These are phyloP conservation scores for Drosophila antonietae DNA, from an alignment of 2,888 invertebrate genomes.

Conservation along the genomic window DNA sequence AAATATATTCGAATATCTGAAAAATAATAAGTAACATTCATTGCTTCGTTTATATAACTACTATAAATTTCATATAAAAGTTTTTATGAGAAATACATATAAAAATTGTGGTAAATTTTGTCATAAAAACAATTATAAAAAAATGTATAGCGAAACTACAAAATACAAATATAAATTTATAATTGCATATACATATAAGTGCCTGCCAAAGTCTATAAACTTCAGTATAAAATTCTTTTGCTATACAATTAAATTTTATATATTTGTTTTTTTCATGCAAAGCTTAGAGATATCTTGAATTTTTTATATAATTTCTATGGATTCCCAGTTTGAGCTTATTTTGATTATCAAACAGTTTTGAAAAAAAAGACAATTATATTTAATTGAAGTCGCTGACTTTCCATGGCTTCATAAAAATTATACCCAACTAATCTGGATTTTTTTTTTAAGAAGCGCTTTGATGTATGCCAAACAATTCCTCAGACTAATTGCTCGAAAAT, in stretches of 20 bases:
- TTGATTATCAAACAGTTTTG: background rate
- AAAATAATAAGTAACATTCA: too few relatives aligned
- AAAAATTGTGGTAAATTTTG: too few relatives aligned
- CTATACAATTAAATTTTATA: background rate
- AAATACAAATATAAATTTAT: background rate
- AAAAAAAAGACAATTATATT: background rate
- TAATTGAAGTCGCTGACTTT: background rate
- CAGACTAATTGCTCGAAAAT: slow-evolving; percentile 18
- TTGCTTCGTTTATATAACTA: too few relatives aligned
- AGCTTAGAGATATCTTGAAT: background rate
- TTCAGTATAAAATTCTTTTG: background rate
- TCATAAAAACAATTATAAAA: too few relatives aligned
- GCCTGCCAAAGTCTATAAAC: background rate
- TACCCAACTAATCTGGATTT: slow-evolving; percentile 5
- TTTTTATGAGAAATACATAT: too few relatives aligned
- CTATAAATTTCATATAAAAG: too few relatives aligned
- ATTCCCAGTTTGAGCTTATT: background rate
- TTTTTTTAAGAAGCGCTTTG: slow-evolving; percentile 13
- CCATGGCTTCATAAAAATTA: slow-evolving; percentile 5
- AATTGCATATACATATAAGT: background rate
- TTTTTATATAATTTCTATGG: background rate
- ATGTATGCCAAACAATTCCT: slow-evolving; percentile 10
- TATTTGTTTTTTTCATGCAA: too few relatives aligned
- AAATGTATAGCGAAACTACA: too few relatives aligned
- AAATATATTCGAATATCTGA: too few relatives aligned